These are phyloP conservation scores for Pitangus sulphuratus DNA, from an alignment of 2,797 vertebrate genomes.

Conservation along the genomic window DNA sequence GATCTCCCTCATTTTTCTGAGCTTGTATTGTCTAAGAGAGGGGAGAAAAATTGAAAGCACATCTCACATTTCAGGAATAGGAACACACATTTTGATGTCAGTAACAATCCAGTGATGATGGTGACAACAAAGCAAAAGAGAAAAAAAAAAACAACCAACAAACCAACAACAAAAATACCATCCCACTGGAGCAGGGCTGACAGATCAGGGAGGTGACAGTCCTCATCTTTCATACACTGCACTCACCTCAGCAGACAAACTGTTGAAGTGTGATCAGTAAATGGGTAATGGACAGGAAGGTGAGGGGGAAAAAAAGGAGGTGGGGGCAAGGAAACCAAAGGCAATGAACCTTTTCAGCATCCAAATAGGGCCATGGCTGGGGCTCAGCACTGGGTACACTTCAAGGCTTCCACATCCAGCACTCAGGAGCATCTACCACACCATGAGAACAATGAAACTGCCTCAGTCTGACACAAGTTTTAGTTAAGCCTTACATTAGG, in stretches of 20 bases:
- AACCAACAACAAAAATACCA: background rate
- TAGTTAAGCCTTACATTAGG: background rate
- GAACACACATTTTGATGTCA: background rate
- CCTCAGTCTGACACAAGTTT: background rate
- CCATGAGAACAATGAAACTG: background rate
- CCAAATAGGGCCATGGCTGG: background rate
- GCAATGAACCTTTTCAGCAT: background rate
- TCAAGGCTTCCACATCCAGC: slow-evolving; percentile 12
- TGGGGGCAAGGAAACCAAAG: background rate
- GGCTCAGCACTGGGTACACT: background rate
- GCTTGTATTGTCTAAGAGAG: slow-evolving; percentile 77
- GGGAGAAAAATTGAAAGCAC: background rate
- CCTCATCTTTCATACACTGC: background rate
- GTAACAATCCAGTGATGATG: background rate
- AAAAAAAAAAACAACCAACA: background rate
- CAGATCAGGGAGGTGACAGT: background rate
- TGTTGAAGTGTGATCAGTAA: background rate
- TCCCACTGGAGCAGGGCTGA: background rate
- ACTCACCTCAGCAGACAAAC: background rate
- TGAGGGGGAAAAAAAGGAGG: rapidly evolving
- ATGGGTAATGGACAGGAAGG: background rate
- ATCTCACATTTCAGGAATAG: background rate
- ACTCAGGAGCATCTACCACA: slow-evolving; percentile 25
- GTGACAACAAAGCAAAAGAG: background rate
- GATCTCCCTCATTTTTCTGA: slow-evolving; percentile 85